phyloP scores from a whole-genome alignment of 2,888 invertebrate genomes.

The Trisateles emortualis region DNA sequence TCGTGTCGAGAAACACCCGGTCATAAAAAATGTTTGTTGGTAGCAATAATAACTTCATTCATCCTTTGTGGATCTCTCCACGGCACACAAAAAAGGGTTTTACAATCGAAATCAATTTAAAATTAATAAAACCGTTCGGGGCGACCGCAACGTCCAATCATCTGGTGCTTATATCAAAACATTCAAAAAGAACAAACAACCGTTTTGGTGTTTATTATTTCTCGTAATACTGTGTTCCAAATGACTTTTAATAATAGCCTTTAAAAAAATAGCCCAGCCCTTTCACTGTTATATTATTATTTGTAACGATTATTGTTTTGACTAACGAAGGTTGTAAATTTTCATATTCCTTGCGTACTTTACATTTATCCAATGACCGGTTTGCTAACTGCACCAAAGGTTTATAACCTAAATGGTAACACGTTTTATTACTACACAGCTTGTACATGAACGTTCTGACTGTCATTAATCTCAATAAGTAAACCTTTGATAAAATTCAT shows the following conservation, averaged over 20 bases:
- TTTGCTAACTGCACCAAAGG: slow-evolving; percentile 12
- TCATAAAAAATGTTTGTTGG: slow-evolving; percentile 41
- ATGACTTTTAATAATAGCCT: slow-evolving; percentile 66
- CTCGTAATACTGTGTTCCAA: slow-evolving; percentile 54
- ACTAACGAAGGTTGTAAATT: slow-evolving; percentile 33
- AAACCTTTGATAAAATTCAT: slow-evolving; percentile 15
- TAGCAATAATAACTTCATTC: slow-evolving; percentile 61
- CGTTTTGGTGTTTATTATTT: slow-evolving; percentile 60
- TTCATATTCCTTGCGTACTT: slow-evolving; percentile 18
- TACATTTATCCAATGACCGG: slow-evolving; percentile 15
- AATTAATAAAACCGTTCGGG: slow-evolving; percentile 60
- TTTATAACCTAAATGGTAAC: slow-evolving; percentile 13
- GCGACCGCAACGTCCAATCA: slow-evolving; percentile 60
- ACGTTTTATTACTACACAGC: slow-evolving; percentile 15
- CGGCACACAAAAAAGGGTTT: slow-evolving; percentile 49
- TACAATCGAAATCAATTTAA: slow-evolving; percentile 61
- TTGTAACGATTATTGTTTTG: slow-evolving; percentile 37
- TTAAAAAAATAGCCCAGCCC: slow-evolving; percentile 53
- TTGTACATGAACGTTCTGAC: slow-evolving; percentile 6
- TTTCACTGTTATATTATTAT: slow-evolving; percentile 57
- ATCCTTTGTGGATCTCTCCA: slow-evolving; percentile 45
- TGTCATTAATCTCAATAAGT: slow-evolving; percentile 20
- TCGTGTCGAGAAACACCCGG: slow-evolving; percentile 27
- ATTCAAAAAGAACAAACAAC: slow-evolving; percentile 58
- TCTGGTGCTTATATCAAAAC: slow-evolving; percentile 52